phyloP scores from a whole-genome alignment of 2,888 invertebrate species.

The Andricus curvator region DNA sequence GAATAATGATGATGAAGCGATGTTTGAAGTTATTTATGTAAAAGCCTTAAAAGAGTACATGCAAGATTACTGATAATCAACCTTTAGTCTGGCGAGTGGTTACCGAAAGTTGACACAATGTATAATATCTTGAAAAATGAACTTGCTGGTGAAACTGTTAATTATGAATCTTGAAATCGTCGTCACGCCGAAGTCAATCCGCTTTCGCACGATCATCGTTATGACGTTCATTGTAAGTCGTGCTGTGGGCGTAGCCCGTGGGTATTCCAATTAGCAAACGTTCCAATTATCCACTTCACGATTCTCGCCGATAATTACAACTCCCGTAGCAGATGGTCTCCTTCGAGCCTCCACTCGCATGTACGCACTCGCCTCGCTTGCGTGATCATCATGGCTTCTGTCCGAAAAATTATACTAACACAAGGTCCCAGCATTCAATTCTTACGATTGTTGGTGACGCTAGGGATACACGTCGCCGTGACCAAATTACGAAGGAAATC shows the following conservation, averaged over 20 bases:
- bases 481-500: too few species aligned
- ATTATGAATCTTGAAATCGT: conserved; percentile 32
- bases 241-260: conserved; percentile 49
- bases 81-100: not conserved
- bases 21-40: conserved; percentile 19
- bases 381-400: conserved; percentile 24
- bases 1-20: conserved; percentile 21
- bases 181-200: conserved; percentile 35
- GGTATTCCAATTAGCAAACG: conserved; percentile 71
- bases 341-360: conserved; percentile 35
- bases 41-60: not conserved
- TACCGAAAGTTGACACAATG: not conserved
- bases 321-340: conserved; percentile 55
- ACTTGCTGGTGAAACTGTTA: conserved; percentile 26
- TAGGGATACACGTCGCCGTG: too few species aligned
- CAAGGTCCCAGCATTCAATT: not conserved
- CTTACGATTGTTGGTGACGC: not conserved
- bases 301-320: conserved; percentile 70
- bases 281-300: conserved; percentile 71
- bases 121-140: conserved; percentile 15
- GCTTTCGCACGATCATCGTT: conserved; percentile 38
- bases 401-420: not conserved
- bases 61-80: not conserved
- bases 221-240: conserved; percentile 36
- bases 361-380: conserved; percentile 21